Percentiles rank a stretch among this genome's conserved stretches.
Conservation (phyloP, 1,140 invertebrate genomes). For the Cotesia vestalis region DNA sequence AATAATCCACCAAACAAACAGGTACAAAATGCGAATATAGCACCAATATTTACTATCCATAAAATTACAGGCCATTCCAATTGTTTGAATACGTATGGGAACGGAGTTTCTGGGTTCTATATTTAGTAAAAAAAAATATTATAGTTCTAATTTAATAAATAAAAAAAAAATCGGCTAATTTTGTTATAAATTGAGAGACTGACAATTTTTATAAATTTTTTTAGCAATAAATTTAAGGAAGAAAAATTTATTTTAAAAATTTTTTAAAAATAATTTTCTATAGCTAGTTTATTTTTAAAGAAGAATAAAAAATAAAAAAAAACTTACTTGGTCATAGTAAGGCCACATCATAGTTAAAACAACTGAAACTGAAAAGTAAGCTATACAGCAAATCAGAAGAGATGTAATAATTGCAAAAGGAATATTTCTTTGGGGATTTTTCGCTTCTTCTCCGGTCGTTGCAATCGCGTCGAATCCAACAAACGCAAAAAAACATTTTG, state of each 20-base stretch:
- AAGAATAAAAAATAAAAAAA: too few species aligned
- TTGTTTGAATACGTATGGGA: constrained; percentile 82
- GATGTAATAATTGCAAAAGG: constrained; percentile 89
- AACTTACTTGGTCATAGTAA: constrained; percentile 80
- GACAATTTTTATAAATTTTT: too few species aligned
- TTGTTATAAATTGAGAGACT: not conserved
- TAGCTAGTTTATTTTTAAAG: too few species aligned
- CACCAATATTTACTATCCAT: constrained; percentile 87
- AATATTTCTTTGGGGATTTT: constrained; percentile 87
- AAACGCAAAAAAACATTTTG: constrained; percentile 91
- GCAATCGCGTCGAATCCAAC: constrained; percentile 91
- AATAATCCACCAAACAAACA: constrained; percentile 91
- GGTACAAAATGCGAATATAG: constrained; percentile 79
- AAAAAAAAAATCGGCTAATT: not conserved
- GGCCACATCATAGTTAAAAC: constrained; percentile 93
- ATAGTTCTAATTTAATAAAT: constrained; percentile 11
- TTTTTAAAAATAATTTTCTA: too few species aligned
- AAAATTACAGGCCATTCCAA: constrained; percentile 80
- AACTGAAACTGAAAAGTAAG: constrained; percentile 86
- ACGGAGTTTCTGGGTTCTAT: constrained; percentile 81
- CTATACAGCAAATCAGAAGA: constrained; percentile 78
- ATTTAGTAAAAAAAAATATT: constrained; percentile 38
- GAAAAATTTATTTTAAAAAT: too few species aligned
- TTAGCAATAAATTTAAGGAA: too few species aligned
- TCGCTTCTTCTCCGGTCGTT: constrained; percentile 85